Conservation (phyloP, 2,113 vertebrate genomes). For the Numenius arquata region DNA sequence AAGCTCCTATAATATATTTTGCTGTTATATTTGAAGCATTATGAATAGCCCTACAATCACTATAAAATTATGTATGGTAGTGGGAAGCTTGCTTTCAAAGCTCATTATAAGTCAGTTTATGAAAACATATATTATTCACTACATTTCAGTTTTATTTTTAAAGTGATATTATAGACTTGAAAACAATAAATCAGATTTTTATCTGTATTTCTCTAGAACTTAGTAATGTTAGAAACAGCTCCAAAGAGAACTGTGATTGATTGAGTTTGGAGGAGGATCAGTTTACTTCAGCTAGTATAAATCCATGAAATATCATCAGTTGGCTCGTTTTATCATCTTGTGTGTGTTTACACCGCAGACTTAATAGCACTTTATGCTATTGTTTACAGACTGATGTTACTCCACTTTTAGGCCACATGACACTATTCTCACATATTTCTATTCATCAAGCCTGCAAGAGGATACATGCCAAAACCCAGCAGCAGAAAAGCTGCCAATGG, state of each 20-base stretch:
- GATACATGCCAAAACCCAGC: not conserved
- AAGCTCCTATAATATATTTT: not conserved
- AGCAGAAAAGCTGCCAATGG: not conserved
- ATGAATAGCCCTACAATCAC: not conserved
- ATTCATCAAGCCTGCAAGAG: not conserved
- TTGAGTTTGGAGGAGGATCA: not conserved
- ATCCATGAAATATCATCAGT: not conserved
- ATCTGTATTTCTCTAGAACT: not conserved
- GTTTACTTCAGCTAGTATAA: not conserved
- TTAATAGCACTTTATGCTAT: not conserved
- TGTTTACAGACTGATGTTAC: not conserved
- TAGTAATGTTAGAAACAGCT: not conserved
- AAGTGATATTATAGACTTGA: not conserved
- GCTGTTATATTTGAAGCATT: not conserved
- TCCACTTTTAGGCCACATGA: not conserved
- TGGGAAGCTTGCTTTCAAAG: not conserved
- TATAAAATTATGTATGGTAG: not conserved
- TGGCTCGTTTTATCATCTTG: not conserved
- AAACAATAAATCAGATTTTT: not conserved
- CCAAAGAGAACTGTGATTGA: not conserved
- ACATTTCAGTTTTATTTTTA: conserved; percentile 2
- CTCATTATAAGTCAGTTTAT: not conserved
- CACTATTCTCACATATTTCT: not conserved
- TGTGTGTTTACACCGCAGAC: not conserved
- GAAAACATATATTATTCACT: not conserved